phyloP scores from a whole-genome alignment of 2,888 invertebrate genomes.

The Platycnemis pennipes region DNA sequence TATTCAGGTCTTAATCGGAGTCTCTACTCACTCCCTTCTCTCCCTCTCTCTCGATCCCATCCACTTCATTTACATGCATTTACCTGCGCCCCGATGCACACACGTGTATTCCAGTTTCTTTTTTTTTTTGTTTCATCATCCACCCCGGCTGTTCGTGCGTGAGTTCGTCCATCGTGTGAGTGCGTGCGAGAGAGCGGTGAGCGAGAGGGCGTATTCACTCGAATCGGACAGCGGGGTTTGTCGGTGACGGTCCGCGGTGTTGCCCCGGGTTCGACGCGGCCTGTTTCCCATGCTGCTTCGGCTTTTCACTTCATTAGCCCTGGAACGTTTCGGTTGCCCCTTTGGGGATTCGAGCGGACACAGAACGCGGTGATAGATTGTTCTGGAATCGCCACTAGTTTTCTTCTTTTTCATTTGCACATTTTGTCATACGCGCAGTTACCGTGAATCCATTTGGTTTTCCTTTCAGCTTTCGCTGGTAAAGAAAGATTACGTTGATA shows the following conservation, averaged over 20 bases:
- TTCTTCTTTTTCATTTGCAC: no score
- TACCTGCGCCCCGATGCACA: neutral
- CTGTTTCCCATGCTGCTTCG: neutral
- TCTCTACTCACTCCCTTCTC: neutral
- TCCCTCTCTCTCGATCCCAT: neutral
- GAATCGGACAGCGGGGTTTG: neutral
- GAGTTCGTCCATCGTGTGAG: neutral
- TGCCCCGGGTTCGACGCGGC: neutral
- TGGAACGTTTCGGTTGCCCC: neutral
- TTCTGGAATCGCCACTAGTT: no score
- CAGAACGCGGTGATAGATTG: no score
- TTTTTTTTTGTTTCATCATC: no score
- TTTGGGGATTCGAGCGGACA: neutral
- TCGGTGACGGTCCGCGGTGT: neutral
- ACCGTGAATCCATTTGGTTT: no score
- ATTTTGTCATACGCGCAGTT: no score
- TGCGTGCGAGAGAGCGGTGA: neutral
- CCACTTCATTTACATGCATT: neutral
- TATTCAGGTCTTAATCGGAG: neutral
- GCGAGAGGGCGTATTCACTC: neutral
- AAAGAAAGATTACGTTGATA: no score
- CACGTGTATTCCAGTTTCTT: neutral
- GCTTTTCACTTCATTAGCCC: neutral
- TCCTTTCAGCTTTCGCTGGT: no score
- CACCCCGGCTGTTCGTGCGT: neutral